A percentile compares a stretch with the other conserved stretches of the same genome.
These are phyloP conservation scores for Prunella fulvescens DNA, from an alignment of 2,113 vertebrate genomes.

Conservation along the genomic window DNA sequence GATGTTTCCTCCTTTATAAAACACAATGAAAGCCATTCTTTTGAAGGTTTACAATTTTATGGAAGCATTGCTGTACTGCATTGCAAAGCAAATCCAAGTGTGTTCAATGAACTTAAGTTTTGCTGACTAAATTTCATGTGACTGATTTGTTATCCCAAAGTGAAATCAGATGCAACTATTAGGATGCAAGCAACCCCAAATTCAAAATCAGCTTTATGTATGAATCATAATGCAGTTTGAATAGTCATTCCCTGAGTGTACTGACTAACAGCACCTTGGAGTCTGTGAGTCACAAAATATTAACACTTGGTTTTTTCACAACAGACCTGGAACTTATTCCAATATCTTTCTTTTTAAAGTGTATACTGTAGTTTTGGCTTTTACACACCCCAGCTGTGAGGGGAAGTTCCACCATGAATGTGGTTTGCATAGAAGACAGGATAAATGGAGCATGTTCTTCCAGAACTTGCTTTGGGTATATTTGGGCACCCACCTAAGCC, in stretches of 20 bases:
- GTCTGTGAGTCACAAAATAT: background rate
- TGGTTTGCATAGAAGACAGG: background rate
- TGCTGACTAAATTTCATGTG: accelerated
- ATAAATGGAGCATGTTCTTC: background rate
- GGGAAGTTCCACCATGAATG: background rate
- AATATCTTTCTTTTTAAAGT: background rate
- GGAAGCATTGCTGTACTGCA: background rate
- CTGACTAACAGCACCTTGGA: background rate
- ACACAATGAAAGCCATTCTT: background rate
- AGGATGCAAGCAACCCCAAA: background rate
- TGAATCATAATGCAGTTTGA: background rate
- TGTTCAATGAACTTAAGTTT: background rate
- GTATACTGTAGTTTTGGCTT: background rate
- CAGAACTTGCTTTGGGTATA: accelerated
- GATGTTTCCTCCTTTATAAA: background rate
- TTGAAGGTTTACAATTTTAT: background rate
- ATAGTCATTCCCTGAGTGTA: background rate
- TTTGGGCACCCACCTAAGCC: background rate
- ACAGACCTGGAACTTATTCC: background rate
- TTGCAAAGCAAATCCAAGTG: background rate
- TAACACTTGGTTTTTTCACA: background rate
- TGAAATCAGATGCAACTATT: background rate
- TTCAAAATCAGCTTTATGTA: background rate
- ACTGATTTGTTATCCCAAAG: background rate
- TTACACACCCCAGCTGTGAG: background rate